These are phyloP conservation scores for Gobiocypris rarus DNA, from an alignment of 2,113 vertebrate species.

Conservation along the genomic window DNA sequence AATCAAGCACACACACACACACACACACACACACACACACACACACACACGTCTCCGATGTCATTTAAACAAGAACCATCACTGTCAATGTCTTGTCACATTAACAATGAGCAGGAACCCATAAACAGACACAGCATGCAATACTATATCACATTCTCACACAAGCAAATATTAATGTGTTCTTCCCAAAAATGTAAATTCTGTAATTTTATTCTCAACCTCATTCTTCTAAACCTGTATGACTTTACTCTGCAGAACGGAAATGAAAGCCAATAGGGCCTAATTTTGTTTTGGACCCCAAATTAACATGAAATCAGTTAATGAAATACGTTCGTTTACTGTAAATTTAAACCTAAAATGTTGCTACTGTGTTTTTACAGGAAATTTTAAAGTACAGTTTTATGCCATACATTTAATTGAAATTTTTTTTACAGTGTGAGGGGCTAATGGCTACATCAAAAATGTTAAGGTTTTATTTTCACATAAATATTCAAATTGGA, in stretches of 20 bases:
- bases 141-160: conserved; percentile 41
- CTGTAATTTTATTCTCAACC: neutral
- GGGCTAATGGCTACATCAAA: too few relatives aligned
- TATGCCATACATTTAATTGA: too few relatives aligned
- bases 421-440: too few relatives aligned
- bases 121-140: conserved; percentile 66
- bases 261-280: neutral
- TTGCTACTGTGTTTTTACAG: too few relatives aligned
- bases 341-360: too few relatives aligned
- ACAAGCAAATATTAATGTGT: neutral
- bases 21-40: conserved; percentile 4
- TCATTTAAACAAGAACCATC: conserved; percentile 1
- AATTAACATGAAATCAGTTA: too few relatives aligned
- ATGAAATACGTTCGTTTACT: too few relatives aligned
- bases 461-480: neutral
- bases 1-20: conserved; percentile 53
- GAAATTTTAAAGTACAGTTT: too few relatives aligned
- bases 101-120: conserved; percentile 71
- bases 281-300: too few relatives aligned
- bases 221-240: neutral
- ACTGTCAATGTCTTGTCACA: conserved; percentile 71
- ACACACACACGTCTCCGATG: conserved; percentile 6
- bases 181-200: neutral
- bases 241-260: neutral
- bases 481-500: neutral